These are phyloP conservation scores for Columba janthina DNA, from an alignment of 2,113 vertebrate species.

Conservation along the genomic window DNA sequence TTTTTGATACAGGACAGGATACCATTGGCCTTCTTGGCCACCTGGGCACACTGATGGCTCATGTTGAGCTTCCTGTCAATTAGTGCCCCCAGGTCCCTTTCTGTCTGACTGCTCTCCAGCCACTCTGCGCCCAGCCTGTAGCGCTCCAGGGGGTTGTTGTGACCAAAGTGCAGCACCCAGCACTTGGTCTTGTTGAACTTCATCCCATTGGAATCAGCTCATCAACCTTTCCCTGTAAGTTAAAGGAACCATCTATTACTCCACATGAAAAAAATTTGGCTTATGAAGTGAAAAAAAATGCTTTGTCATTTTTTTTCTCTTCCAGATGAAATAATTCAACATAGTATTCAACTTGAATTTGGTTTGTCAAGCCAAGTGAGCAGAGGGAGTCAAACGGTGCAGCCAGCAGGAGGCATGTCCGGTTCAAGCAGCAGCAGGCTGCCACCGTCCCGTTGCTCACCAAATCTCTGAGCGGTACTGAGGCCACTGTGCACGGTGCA, in stretches of 20 bases:
- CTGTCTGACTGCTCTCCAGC: too few species aligned
- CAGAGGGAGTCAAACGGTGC: background rate
- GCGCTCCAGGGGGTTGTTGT: too few species aligned
- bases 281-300: background rate
- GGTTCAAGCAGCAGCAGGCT: background rate
- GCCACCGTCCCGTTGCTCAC: background rate
- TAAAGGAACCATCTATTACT: background rate
- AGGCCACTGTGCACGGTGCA: background rate
- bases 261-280: background rate
- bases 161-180: too few species aligned
- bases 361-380: background rate
- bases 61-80: too few species aligned
- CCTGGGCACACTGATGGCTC: too few species aligned
- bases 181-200: too few species aligned
- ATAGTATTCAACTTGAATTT: background rate
- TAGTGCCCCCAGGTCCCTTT: too few species aligned
- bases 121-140: too few species aligned
- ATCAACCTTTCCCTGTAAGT: background rate
- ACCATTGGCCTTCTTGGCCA: too few species aligned
- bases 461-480: background rate
- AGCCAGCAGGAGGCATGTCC: background rate
- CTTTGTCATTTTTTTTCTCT: accelerated
- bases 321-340: background rate
- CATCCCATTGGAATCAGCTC: too few species aligned
- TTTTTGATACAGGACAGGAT: too few species aligned